Percentiles rank a stretch among this genome's conserved stretches.
Evolutionary conservation across 2,797 vertebrate genomes (phyloP).

Genomic region (Phrynocephalus guinanensis): DNA sequence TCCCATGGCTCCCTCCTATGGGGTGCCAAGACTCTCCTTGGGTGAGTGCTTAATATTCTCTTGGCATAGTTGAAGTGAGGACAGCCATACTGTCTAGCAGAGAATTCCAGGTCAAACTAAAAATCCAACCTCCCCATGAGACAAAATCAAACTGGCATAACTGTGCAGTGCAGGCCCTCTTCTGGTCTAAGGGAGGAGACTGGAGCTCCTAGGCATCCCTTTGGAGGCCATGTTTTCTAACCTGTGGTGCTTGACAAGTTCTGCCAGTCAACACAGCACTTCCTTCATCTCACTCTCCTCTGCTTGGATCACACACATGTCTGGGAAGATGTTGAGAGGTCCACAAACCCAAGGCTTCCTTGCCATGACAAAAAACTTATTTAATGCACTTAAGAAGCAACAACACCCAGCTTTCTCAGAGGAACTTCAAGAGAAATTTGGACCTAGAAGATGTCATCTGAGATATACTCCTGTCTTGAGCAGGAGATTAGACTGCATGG

Average conservation of each 20-base stretch:
- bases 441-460: too few relatives aligned
- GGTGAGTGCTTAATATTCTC: too few relatives aligned
- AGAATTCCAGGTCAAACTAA: too few relatives aligned
- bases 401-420: slow-evolving; percentile 31
- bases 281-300: too few relatives aligned
- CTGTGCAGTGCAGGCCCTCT: too few relatives aligned
- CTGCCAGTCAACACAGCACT: neutral
- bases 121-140: too few relatives aligned
- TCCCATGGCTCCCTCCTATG: neutral
- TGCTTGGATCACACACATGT: too few relatives aligned
- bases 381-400: neutral
- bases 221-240: neutral
- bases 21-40: too few relatives aligned
- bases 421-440: neutral
- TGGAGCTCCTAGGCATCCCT: neutral
- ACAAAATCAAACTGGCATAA: too few relatives aligned
- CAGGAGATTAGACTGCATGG: too few relatives aligned
- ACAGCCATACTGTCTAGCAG: too few relatives aligned
- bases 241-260: neutral
- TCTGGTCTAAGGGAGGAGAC: neutral
- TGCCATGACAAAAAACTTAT: neutral
- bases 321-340: fast-evolving
- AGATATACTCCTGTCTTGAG: too few relatives aligned
- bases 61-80: neutral
- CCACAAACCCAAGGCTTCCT: neutral